Base-by-base conservation (phyloP, 2,113 vertebrate species). In the Sorex araneus region DNA sequence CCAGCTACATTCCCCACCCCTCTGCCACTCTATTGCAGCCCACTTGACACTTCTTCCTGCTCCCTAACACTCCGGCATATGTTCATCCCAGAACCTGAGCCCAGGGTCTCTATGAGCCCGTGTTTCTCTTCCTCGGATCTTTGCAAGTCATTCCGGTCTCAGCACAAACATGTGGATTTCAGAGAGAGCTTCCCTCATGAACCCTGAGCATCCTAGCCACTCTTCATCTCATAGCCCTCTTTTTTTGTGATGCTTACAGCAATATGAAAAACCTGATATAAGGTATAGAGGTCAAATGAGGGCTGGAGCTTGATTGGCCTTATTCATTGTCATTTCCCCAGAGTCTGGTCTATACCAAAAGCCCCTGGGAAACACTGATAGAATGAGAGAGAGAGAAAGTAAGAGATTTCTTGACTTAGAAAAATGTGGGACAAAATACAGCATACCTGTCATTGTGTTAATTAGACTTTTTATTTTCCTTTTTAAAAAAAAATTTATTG, bases 211-310 rank as follows among this genome's bases (percentile, higher is more conserved):
- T 54, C 32, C 18, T 9, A 75, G 60, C 1, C 60, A 57, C 10
- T 34, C 16, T 11, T 28, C 34, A 27, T 27, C 54, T 50, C 60
- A 32, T 74, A 45, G 64, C 8, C 18, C 6, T 32, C 18, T 57
- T 84, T 74, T 74, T 80, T 71, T 45, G 32, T 57, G 64, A 32
- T 32, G 12, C n/a, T 93, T 83, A 67, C 3, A 60, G 11, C 54
- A 78, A 73, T 60, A 77, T 83, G 43, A 82, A 83, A 73, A 87
- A 54, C 45, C 73, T 43, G n/a, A 87, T 19, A 63, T 15, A 73
- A 87, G 11, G 40, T 11, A 79, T 84, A 25, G 47, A 67, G 82
- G 50, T 32, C 80, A 82, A 4, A n/a, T 70, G 43, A 87, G 79
- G 34, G n/a, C 54, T 84, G 4, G 8, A 27, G 69, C 10, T 67